Evolutionary conservation across 2,113 vertebrate species (phyloP), one percentile per base, ranked within the genome.

Genomic region (Lipophrys pholis): DNA sequence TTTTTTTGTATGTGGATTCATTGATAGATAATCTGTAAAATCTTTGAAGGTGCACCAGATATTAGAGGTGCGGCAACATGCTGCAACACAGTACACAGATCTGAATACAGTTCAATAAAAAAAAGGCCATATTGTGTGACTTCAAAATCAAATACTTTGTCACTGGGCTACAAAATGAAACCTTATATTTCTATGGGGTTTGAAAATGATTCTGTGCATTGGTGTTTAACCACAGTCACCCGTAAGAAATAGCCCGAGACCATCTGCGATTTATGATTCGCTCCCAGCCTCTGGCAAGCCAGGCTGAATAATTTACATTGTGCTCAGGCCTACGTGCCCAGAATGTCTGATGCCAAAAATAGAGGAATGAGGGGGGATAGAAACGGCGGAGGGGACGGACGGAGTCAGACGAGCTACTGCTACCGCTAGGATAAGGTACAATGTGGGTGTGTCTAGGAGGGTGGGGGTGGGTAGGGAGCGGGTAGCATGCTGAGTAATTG

Each of bases 301-400:
- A 70, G 81, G 92, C 90, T 94, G 92, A 94, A 94, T 94, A 94
- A 94, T 94, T 94, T 93, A 94, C 92, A 94, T 93, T 93, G 91
- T 93, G 90, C 92, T 92, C 88, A 91, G 83, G 82, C 82, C 83
- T 78, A 89, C 93, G 93, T 94, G 93, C 87, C 87, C 87, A 79
- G 93, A 93, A 94, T 93, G 86, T 81, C 68, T 90, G 87, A 94
- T 92, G 86, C 89, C 84, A 80, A 86, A 87, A 90, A 88, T 90
- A 87, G 88, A 87, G 80, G 72, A 74, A 76, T 16, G 76, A 69
- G 40, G 65, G 80, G 79, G 69, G 64, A 38, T 56, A 30, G 21
- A 30, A 30, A 30, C 21, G 76, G 66, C 1, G 17, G 74, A 53
- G 76, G 36, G 69, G 65, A 71, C 79, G 76, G 66, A 79, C n/a